Evolutionary conservation across 2,113 vertebrate genomes (phyloP), one percentile per base, ranked within the genome.

Genomic region (Pluvialis apricaria): DNA sequence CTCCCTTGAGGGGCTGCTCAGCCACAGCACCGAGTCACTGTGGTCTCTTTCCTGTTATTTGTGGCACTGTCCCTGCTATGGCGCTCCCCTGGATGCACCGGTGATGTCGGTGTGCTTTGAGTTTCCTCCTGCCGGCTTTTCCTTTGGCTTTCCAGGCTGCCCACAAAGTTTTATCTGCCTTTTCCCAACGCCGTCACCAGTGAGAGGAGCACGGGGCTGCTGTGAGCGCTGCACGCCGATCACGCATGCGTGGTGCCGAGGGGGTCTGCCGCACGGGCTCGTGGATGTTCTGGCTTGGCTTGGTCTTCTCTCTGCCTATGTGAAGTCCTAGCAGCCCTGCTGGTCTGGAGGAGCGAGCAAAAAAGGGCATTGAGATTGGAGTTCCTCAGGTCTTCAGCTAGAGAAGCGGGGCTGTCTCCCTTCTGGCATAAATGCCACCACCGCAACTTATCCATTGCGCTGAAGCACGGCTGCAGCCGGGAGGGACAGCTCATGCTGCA

Each of bases 241-340:
- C 7, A 0, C 1, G 21, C 6, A 1, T 17, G 65, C 5, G 0
- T n/a, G 61, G n/a, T 19, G 40, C 34, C 3, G 14, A 13, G 36
- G 15, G 38, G 45, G 3, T 32, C 40, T 57, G 55, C 55, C 18
- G 13, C 5, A 54, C 2, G 0, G 12, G 20, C 29, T 31, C 61
- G 47, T 36, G 54, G 76, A 12, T 2, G 4, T 54, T 16, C 4
- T 4, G n/a, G 40, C 31, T 15, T 18, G 32, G 42, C 38, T 57
- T 10, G 22, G 16, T 57, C 64, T 64, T 51, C 22, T 24, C 62
- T 20, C 19, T 24, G 34, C 31, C 71, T 20, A 8, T 6, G 15
- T 29, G 8, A 49, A 45, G 58, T n/a, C 28, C 49, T 15, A 31
- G 72, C 34, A 22, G 57, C 32, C 51, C 38, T 28, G 64, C 34